Evolutionary conservation across 23 tunicate genomes (phyloP).

Genomic region (Botrylloides violaceus): DNA sequence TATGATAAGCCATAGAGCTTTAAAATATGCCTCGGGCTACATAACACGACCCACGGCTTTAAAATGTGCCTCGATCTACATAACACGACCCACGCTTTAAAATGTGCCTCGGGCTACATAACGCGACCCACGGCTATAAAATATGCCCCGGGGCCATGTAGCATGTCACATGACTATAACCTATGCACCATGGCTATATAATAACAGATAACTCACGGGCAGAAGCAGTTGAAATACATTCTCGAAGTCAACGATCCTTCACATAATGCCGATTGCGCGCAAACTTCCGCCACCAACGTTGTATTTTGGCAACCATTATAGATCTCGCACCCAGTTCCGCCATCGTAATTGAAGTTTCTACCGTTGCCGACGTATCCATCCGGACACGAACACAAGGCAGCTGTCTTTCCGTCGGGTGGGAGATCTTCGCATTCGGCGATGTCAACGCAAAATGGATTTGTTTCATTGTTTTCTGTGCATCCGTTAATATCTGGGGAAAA

Average conservation of each 20-base stretch:
- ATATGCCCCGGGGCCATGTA: too few species aligned
- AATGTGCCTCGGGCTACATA: too few species aligned
- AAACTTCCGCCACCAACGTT: not conserved
- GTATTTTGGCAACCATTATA: not conserved
- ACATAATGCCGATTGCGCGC: not conserved
- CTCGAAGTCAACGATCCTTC: not conserved
- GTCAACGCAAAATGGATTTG: not conserved
- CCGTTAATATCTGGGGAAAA: too few species aligned
- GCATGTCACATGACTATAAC: too few species aligned
- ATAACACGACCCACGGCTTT: too few species aligned
- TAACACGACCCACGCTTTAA: too few species aligned
- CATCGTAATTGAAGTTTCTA: not conserved
- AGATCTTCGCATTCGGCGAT: not conserved
- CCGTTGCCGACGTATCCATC: not conserved
- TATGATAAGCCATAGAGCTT: too few species aligned
- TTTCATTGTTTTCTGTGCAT: not conserved
- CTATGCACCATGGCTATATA: too few species aligned
- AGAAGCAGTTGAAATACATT: not conserved
- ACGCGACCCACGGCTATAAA: too few species aligned
- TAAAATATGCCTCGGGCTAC: too few species aligned
- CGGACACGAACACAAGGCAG: not conserved
- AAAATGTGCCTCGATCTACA: too few species aligned
- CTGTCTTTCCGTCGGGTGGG: not conserved
- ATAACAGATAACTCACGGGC: conserved; percentile 5
- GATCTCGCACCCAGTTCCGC: not conserved